phyloP scores from a whole-genome alignment of 2,113 vertebrate genomes.

The Chaenogobius annularis region DNA sequence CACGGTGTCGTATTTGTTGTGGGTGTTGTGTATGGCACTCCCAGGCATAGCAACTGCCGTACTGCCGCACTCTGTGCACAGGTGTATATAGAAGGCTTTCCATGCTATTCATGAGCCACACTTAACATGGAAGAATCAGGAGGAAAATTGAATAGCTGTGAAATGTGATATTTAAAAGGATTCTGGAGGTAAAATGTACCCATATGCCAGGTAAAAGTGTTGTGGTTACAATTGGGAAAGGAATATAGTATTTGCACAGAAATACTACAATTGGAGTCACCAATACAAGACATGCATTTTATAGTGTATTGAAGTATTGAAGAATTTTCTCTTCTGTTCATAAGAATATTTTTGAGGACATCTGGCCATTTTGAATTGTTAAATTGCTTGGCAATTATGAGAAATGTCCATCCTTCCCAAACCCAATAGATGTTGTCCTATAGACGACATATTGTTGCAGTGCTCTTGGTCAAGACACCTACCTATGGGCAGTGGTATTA shows the following conservation, averaged over 20 bases:
- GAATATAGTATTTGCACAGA: background rate
- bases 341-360: no score
- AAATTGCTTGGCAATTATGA: no score
- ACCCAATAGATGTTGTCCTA: no score
- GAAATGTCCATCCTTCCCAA: no score
- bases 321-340: no score
- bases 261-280: background rate
- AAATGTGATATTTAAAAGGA: constrained; percentile 10
- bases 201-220: background rate
- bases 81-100: no score
- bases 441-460: no score
- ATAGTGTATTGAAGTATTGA: background rate
- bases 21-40: no score
- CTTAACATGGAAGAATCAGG: background rate
- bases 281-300: background rate
- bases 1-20: no score
- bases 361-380: no score
- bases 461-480: background rate
- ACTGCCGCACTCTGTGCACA: background rate
- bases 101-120: constrained; percentile 16
- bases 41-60: no score
- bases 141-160: background rate
- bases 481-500: background rate
- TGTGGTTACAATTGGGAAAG: background rate
- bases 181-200: background rate